Conservation (phyloP, 2,888 invertebrate species). For the Caenorhabditis parvicauda region DNA sequence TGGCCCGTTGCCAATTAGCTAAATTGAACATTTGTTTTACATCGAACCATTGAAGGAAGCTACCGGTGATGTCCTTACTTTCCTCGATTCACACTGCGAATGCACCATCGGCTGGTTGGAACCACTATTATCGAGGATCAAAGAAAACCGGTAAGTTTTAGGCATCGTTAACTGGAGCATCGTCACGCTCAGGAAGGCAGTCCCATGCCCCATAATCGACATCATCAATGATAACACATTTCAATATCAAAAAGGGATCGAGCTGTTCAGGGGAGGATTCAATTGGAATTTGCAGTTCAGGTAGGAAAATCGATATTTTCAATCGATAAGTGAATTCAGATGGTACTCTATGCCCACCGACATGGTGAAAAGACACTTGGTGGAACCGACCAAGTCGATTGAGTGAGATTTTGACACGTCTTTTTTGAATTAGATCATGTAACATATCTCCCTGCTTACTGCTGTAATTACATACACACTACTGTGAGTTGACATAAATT, state of each 20-base stretch:
- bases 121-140: constrained; percentile 85
- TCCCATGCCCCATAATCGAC: constrained; percentile 83
- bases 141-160: constrained; percentile 74
- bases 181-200: constrained; percentile 67
- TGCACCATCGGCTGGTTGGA: constrained; percentile 97
- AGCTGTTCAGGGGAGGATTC: constrained; percentile 95
- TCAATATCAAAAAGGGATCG: constrained; percentile 84
- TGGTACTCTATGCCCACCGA: constrained; percentile 69
- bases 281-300: constrained; percentile 94
- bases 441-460: too few species aligned
- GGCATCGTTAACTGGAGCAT: not conserved
- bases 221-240: constrained; percentile 93
- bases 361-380: constrained; percentile 64
- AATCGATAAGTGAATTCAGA: constrained; percentile 2
- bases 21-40: too few species aligned
- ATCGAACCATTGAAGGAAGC: constrained; percentile 71
- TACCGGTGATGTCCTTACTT: constrained; percentile 85
- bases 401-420: constrained; percentile 63
- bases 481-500: too few species aligned
- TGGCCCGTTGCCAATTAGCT: too few species aligned
- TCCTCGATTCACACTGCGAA: constrained; percentile 96
- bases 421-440: too few species aligned
- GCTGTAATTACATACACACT: too few species aligned
- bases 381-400: constrained; percentile 72
- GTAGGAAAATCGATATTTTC: constrained; percentile 59